Evolutionary conservation across 1,140 invertebrate genomes (phyloP).

Genomic region (Agrypnia vestita): DNA sequence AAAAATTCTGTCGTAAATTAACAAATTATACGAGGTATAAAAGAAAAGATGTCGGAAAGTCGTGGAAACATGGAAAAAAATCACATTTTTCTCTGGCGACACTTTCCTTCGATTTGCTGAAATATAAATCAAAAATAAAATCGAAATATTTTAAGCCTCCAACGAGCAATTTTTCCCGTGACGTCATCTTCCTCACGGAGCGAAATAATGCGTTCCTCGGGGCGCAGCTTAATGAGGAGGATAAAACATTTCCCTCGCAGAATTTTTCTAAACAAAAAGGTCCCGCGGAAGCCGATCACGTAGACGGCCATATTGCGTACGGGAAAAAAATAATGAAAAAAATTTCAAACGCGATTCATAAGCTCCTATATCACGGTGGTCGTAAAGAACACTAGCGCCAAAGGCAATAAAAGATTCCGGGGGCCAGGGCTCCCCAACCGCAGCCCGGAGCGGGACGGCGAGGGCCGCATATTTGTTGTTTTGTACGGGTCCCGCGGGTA

Average conservation of each 20-base stretch:
- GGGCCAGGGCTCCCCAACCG: slow-evolving; percentile 11
- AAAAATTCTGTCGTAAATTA: too few relatives aligned
- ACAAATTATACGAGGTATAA: too few relatives aligned
- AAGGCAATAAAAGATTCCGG: slow-evolving; percentile 59
- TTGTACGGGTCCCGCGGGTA: not conserved
- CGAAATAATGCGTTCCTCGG: slow-evolving; percentile 12
- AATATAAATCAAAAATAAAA: too few relatives aligned
- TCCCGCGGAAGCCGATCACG: slow-evolving; percentile 37
- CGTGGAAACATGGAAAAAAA: too few relatives aligned
- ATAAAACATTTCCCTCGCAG: not conserved
- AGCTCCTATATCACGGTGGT: slow-evolving; percentile 59
- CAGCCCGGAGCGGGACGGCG: too few relatives aligned
- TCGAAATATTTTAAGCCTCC: slow-evolving; percentile 1
- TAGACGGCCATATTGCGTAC: slow-evolving; percentile 37
- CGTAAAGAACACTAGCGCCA: slow-evolving; percentile 59
- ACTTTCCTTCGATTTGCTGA: too few relatives aligned
- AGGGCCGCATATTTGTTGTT: too few relatives aligned
- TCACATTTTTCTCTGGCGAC: too few relatives aligned
- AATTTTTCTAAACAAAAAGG: slow-evolving; percentile 42
- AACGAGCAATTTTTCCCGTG: not conserved
- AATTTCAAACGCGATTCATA: slow-evolving; percentile 58
- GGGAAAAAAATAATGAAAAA: slow-evolving; percentile 58
- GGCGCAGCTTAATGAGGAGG: not conserved
- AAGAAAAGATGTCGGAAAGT: too few relatives aligned
- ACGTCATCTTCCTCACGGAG: not conserved